phyloP scores from a whole-genome alignment of 1,140 invertebrate genomes.

The Caenorhabditis remanei region DNA sequence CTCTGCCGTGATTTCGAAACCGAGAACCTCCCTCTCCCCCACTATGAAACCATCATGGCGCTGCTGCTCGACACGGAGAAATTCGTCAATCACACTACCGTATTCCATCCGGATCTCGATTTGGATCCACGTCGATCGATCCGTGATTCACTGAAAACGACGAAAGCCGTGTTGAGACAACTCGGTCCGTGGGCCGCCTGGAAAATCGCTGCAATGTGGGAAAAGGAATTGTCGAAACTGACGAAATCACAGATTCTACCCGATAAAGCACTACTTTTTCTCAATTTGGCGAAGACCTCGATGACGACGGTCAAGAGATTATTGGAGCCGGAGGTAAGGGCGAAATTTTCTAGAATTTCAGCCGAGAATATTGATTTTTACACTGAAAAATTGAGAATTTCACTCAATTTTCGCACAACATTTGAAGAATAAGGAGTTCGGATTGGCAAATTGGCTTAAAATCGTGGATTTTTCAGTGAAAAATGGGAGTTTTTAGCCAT shows the following conservation, averaged over 20 bases:
- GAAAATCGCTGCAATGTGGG: slow-evolving; percentile 66
- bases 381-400: no score
- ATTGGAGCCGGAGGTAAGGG: slow-evolving; percentile 65
- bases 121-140: slow-evolving; percentile 67
- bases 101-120: slow-evolving; percentile 71
- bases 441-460: no score
- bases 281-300: slow-evolving; percentile 65
- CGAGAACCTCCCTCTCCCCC: slow-evolving; percentile 34
- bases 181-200: slow-evolving; percentile 73
- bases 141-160: slow-evolving; percentile 68
- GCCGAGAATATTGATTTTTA: no score
- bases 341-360: no score
- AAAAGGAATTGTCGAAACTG: slow-evolving; percentile 69
- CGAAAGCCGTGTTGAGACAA: slow-evolving; percentile 66
- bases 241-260: slow-evolving; percentile 61
- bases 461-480: no score
- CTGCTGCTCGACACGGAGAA: background rate
- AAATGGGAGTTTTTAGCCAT: no score
- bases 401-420: no score
- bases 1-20: slow-evolving; percentile 55
- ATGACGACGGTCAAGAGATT: slow-evolving; percentile 65
- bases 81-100: slow-evolving; percentile 13
- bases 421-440: no score
- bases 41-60: slow-evolving; percentile 29
- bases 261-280: slow-evolving; percentile 63